Evolutionary conservation across 1,140 invertebrate species (phyloP).

Genomic region (Formica exsecta): DNA sequence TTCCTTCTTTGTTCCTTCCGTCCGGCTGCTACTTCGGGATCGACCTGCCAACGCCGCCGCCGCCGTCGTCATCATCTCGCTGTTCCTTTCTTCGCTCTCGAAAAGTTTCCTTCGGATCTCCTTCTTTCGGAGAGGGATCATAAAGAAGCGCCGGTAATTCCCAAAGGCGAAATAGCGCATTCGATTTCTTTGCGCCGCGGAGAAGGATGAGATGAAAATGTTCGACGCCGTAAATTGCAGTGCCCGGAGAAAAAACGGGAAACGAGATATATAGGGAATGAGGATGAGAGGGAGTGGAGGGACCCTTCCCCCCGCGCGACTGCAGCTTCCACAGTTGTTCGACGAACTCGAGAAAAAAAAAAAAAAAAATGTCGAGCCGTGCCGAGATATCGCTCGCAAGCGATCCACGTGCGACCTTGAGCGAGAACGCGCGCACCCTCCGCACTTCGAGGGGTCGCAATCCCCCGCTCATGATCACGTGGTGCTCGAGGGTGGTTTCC

Average conservation of each 20-base stretch:
- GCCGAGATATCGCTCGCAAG: constrained; percentile 66
- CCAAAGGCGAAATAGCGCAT: constrained; percentile 49
- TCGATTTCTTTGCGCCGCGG: constrained; percentile 32
- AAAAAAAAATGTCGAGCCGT: constrained; percentile 27
- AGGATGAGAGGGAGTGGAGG: not conserved
- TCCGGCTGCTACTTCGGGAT: constrained; percentile 55
- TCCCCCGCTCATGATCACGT: constrained; percentile 71
- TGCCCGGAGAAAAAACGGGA: constrained; percentile 27
- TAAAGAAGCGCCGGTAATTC: constrained; percentile 9
- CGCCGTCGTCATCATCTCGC: constrained; percentile 55
- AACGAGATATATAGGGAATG: constrained; percentile 16
- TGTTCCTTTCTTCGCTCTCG: constrained; percentile 70
- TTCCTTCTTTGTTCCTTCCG: constrained; percentile 65
- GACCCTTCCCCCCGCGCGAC: constrained; percentile 16
- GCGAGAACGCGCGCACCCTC: constrained; percentile 74
- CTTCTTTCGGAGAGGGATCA: not conserved
- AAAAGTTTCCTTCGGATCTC: constrained; percentile 47
- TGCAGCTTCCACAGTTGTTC: constrained; percentile 42
- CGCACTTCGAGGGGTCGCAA: constrained; percentile 73
- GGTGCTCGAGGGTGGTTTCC: constrained; percentile 69
- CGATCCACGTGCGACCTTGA: constrained; percentile 84
- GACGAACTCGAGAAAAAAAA: constrained; percentile 1
- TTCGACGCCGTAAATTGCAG: constrained; percentile 40
- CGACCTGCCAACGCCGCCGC: not conserved
- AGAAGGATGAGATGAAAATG: constrained; percentile 12